Evolutionary conservation across 2,797 vertebrate species (phyloP), one percentile per base, ranked within the genome.

Genomic region (Hypotaenidia philippensis): DNA sequence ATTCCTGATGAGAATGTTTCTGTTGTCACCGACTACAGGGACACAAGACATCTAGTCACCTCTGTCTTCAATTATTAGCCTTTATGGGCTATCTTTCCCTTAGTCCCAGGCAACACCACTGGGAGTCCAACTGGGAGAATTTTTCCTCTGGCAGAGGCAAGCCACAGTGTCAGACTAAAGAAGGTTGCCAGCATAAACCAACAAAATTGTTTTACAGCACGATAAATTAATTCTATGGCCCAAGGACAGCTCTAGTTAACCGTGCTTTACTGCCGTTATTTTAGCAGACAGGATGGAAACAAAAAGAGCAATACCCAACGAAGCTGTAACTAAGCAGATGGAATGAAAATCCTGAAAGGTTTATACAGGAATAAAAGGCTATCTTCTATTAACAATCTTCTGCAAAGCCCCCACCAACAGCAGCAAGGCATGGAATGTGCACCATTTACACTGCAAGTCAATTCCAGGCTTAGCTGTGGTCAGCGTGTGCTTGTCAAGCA

Each of bases 321-420:
- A 88, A 95, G 74, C 55, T 8, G 3, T 86, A 95, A 83, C 82
- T 81, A 75, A 69, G 80, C 74, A 95, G 85, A 82, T 13, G 55
- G 93, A 94, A 90, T 76, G 77, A 93, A 94, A 94, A 86, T 10
- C 93, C 50, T 34, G 50, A 5, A 22, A 83, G 82, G 72, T 93
- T 88, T 66, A 56, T 14, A 65, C 6, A 69, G 47, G 50, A 94
- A 82, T 70, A 81, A 79, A 91, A 72, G 65, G 22, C 74, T 49
- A 82, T 72, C 55, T 94, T 32, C 69, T 32, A 41, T 75, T 47
- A 75, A 66, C 27, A n/a, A n/a, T 20, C 87, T 44, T 52, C 83
- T 91, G 59, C 76, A 72, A 72, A 78, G 69, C 77, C 61, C 38
- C 63, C 44, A 77, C 34, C 41, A 27, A 26, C 31, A 13, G 77